Evolutionary conservation across 2,888 invertebrate species (phyloP).

Genomic region (Callosobruchus maculatus): DNA sequence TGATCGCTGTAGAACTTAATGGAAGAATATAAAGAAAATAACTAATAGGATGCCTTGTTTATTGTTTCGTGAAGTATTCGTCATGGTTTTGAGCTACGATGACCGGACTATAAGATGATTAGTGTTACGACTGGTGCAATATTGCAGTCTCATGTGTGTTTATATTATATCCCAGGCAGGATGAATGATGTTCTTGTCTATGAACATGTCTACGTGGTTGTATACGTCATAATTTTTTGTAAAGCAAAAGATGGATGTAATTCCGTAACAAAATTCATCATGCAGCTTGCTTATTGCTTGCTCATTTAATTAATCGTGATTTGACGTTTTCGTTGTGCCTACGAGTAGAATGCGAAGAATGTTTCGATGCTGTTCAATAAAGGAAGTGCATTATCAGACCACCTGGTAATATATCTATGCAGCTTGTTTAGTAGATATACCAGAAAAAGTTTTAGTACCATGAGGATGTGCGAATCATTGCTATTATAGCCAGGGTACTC

Average conservation of each 20-base stretch:
- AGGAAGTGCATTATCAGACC: neutral
- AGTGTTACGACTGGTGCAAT: neutral
- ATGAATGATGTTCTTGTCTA: neutral
- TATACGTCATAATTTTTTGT: neutral
- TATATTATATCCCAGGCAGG: neutral
- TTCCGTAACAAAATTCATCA: neutral
- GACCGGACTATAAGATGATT: neutral
- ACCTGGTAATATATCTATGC: neutral
- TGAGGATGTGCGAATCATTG: too few relatives aligned
- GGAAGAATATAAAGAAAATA: too few relatives aligned
- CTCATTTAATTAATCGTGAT: neutral
- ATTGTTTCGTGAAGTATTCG: too few relatives aligned
- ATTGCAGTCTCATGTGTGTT: neutral
- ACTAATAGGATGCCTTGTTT: too few relatives aligned
- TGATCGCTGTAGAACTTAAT: too few relatives aligned
- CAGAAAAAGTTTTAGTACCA: neutral
- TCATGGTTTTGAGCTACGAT: neutral
- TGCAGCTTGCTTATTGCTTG: neutral
- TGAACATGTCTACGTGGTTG: neutral
- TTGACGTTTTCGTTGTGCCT: neutral
- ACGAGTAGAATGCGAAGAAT: neutral
- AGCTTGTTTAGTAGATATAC: neutral
- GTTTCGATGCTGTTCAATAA: neutral
- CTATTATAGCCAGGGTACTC: too few relatives aligned
- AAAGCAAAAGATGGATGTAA: neutral